Conservation (phyloP, 2,113 vertebrate species). For the Notarius quadriscutis region DNA sequence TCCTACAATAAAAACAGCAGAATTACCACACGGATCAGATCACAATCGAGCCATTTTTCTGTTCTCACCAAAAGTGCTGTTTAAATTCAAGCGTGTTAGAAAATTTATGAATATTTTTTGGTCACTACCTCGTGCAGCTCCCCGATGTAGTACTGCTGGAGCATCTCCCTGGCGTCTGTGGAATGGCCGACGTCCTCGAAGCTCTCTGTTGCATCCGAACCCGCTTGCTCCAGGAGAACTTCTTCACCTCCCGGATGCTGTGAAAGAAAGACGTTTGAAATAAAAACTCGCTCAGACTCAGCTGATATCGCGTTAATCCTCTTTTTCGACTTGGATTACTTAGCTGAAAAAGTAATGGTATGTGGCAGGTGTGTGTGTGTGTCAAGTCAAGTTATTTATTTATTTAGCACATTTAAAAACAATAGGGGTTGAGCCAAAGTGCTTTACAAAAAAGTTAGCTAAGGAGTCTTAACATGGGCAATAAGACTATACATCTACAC, state of each 20-base stretch:
- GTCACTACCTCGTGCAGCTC: constrained; percentile 85
- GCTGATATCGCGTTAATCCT: background rate
- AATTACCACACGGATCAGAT: background rate
- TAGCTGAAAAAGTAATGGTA: no score
- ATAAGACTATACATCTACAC: no score
- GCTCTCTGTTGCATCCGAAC: constrained; percentile 87
- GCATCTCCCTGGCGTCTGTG: constrained; percentile 90
- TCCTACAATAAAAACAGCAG: constrained; percentile 68
- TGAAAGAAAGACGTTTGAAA: constrained; percentile 46
- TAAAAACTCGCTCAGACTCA: background rate
- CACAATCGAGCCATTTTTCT: background rate
- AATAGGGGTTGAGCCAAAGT: no score
- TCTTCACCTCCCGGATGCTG: constrained; percentile 96
- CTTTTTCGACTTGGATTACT: no score
- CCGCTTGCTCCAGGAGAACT: constrained; percentile 89
- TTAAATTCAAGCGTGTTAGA: background rate
- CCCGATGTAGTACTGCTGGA: constrained; percentile 86
- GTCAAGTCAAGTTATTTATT: no score
- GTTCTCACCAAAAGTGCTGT: background rate
- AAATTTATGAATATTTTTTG: background rate
- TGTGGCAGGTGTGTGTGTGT: no score
- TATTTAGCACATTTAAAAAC: no score
- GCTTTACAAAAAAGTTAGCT: no score
- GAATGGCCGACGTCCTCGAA: constrained; percentile 97
- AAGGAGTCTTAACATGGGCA: no score